Percentiles rank a stretch among this genome's conserved stretches.
phyloP scores from a whole-genome alignment of 2,888 invertebrate genomes.

The Leuctra nigra region DNA sequence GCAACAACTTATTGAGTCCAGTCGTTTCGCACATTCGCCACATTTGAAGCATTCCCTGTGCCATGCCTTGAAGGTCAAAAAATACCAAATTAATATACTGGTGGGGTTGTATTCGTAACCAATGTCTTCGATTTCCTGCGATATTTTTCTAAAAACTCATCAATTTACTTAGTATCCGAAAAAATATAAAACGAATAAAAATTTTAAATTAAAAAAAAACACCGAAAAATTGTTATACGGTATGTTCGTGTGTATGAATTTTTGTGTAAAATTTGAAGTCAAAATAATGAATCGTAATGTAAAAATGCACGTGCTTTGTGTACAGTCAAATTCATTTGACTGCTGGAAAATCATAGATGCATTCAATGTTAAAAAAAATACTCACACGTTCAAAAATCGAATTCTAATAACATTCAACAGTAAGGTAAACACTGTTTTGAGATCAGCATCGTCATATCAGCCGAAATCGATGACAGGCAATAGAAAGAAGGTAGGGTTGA shows the following conservation, averaged over 20 bases:
- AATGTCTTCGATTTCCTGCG: too few species aligned
- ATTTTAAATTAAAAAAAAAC: not conserved
- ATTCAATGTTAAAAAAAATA: not conserved
- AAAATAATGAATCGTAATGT: too few species aligned
- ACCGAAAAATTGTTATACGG: too few species aligned
- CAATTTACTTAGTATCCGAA: too few species aligned
- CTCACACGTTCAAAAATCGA: conserved; percentile 4
- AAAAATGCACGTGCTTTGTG: too few species aligned
- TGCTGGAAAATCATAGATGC: not conserved
- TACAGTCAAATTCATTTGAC: conserved; percentile 10
- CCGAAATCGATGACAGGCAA: not conserved
- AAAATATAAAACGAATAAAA: not conserved
- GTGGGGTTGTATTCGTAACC: too few species aligned
- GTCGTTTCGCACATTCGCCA: conserved; percentile 75
- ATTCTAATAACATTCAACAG: conserved; percentile 2
- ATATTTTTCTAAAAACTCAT: too few species aligned
- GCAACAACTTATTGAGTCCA: conserved; percentile 88
- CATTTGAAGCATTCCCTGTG: conserved; percentile 94
- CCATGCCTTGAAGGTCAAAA: conserved; percentile 62
- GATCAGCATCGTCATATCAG: conserved; percentile 1
- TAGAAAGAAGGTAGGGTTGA: too few species aligned
- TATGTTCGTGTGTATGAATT: too few species aligned
- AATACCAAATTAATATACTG: conserved; percentile 6
- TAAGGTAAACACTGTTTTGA: not conserved
- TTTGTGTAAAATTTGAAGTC: too few species aligned